phyloP scores from a whole-genome alignment of 2,888 invertebrate genomes.

The Sarcophaga caerulescens region DNA sequence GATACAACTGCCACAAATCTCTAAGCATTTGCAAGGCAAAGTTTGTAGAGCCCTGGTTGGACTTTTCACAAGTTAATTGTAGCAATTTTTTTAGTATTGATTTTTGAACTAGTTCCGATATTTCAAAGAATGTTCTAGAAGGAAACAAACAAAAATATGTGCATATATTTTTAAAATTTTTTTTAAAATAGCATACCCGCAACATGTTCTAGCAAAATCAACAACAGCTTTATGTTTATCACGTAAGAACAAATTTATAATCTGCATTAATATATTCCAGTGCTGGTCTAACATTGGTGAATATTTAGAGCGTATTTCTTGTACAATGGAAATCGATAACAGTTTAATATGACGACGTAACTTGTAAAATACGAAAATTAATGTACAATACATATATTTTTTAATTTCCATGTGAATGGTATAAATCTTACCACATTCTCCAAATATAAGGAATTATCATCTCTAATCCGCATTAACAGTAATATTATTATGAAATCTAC shows the following conservation, averaged over 20 bases:
- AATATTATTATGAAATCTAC: conserved; percentile 86
- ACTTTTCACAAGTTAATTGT: conserved; percentile 78
- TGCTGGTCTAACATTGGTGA: conserved; percentile 83
- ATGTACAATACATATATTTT: background rate
- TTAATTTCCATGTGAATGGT: background rate
- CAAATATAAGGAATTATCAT: conserved; percentile 84
- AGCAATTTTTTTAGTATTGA: conserved; percentile 77
- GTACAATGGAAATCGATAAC: conserved; percentile 49
- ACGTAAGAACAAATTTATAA: conserved; percentile 83
- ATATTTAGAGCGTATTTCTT: conserved; percentile 79
- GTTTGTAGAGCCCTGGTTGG: conserved; percentile 75
- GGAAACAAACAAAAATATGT: background rate
- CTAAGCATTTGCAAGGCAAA: conserved; percentile 76
- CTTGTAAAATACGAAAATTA: conserved; percentile 66
- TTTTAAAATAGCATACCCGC: conserved; percentile 77
- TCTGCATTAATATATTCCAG: conserved; percentile 83
- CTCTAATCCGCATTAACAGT: conserved; percentile 84
- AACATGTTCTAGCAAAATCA: conserved; percentile 84
- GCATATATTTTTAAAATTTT: background rate
- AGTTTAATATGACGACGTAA: conserved; percentile 76
- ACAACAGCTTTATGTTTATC: conserved; percentile 82
- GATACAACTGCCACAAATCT: conserved; percentile 76
- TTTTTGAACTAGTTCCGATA: conserved; percentile 77
- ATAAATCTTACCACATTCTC: conserved; percentile 83
- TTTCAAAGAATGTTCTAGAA: conserved; percentile 76